phyloP scores from a whole-genome alignment of 2,797 vertebrate species.

The Notolabrus celidotus region DNA sequence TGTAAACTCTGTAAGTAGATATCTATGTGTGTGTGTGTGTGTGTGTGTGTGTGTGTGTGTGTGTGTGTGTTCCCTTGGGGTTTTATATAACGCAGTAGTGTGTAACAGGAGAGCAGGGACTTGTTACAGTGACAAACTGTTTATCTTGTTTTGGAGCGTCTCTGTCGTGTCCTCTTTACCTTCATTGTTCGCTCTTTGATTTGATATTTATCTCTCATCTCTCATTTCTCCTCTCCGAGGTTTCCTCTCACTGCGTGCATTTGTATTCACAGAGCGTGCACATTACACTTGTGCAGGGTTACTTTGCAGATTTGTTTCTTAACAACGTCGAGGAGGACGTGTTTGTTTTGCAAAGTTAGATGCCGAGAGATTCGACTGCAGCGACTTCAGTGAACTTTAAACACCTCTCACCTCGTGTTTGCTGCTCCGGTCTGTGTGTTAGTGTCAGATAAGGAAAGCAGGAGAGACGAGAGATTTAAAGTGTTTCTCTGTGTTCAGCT shows the following conservation, averaged over 20 bases:
- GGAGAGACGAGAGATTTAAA: too few relatives aligned
- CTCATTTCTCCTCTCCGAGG: neutral
- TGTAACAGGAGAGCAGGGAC: constrained; percentile 12
- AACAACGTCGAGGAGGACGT: neutral
- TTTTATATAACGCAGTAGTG: neutral
- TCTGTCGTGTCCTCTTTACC: too few relatives aligned
- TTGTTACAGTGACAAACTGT: constrained; percentile 7
- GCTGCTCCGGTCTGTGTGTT: accelerated
- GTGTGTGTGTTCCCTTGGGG: neutral
- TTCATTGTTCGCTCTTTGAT: neutral
- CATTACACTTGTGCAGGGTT: neutral
- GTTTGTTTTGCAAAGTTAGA: neutral
- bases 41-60: constrained; percentile 7
- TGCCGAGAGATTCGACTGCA: too few relatives aligned
- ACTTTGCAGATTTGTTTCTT: neutral
- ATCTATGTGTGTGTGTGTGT: neutral
- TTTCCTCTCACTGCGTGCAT: neutral
- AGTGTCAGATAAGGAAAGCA: too few relatives aligned
- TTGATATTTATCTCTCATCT: neutral
- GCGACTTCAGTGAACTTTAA: neutral
- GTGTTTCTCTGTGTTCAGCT: too few relatives aligned
- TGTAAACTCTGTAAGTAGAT: neutral
- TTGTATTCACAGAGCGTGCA: neutral
- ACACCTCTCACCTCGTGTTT: neutral
- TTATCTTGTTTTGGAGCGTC: neutral